Conservation (phyloP, 1,140 invertebrate genomes). For the Dreissena polymorpha region DNA sequence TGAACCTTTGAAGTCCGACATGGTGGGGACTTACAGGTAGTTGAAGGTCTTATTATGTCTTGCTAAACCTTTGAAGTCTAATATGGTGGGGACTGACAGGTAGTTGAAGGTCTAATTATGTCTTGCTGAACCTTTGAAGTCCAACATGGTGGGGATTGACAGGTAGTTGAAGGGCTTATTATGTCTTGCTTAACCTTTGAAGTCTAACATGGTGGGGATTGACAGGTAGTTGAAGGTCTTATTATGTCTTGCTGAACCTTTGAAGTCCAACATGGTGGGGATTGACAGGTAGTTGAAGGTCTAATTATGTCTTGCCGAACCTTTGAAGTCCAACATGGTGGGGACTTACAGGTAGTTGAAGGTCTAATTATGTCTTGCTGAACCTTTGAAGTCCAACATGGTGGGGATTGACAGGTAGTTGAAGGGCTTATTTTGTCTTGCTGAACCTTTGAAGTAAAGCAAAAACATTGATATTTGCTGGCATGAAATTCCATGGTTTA, state of each 20-base stretch:
- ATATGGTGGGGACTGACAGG: slow-evolving; percentile 91
- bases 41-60: slow-evolving; percentile 9
- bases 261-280: slow-evolving; percentile 91
- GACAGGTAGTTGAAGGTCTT: slow-evolving; percentile 82
- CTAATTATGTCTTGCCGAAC: background rate
- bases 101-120: slow-evolving; percentile 74
- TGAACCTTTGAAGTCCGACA: slow-evolving; percentile 84
- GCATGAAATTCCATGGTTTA: too few species aligned
- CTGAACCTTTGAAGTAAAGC: background rate
- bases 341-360: slow-evolving; percentile 86
- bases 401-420: slow-evolving; percentile 89
- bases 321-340: slow-evolving; percentile 91
- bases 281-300: slow-evolving; percentile 84
- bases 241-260: background rate
- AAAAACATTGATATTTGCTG: too few species aligned
- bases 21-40: slow-evolving; percentile 92
- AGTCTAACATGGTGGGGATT: slow-evolving; percentile 92
- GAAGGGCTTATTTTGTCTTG: background rate
- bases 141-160: slow-evolving; percentile 91
- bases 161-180: slow-evolving; percentile 81
- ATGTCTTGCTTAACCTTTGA: slow-evolving; percentile 82
- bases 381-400: slow-evolving; percentile 87
- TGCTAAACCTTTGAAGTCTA: slow-evolving; percentile 83
- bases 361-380: background rate
- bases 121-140: slow-evolving; percentile 80